phyloP scores from a whole-genome alignment of 2,113 vertebrate species.

The Leptobrachium leishanense region DNA sequence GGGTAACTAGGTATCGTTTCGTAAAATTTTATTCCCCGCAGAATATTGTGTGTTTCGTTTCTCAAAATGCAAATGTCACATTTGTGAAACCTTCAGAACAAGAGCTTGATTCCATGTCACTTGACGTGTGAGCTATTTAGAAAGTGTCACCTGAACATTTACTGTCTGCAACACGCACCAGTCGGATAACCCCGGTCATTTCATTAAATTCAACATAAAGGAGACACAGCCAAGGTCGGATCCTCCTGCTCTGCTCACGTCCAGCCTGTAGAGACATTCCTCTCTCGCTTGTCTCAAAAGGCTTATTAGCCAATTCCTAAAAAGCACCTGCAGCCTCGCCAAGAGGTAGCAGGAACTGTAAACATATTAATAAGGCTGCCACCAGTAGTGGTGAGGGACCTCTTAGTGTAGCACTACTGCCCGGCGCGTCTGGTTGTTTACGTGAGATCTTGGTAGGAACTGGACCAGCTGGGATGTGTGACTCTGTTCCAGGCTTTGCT shows the following conservation, averaged over 20 bases:
- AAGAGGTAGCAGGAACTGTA: conserved; percentile 21
- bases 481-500: neutral
- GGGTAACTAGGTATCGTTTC: conserved; percentile 16
- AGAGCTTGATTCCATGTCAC: conserved; percentile 24
- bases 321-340: conserved; percentile 20
- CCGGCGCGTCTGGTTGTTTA: conserved; percentile 16
- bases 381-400: conserved; percentile 6
- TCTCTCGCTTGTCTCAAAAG: conserved; percentile 32
- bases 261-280: conserved; percentile 20
- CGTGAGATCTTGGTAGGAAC: conserved; percentile 21
- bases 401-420: neutral
- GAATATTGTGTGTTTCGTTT: neutral
- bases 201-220: conserved; percentile 13
- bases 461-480: neutral
- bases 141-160: conserved; percentile 22
- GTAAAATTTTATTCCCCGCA: neutral
- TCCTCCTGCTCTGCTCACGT: conserved; percentile 7
- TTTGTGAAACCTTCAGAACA: conserved; percentile 28
- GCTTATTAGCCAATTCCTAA: conserved; percentile 27
- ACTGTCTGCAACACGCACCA: conserved; percentile 12
- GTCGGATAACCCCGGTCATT: conserved; percentile 18
- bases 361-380: conserved; percentile 21
- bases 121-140: conserved; percentile 36
- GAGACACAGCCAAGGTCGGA: conserved; percentile 3
- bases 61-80: conserved; percentile 1